Base-by-base conservation (phyloP, 2,888 invertebrate genomes). In the Charanyca ferruginea region DNA sequence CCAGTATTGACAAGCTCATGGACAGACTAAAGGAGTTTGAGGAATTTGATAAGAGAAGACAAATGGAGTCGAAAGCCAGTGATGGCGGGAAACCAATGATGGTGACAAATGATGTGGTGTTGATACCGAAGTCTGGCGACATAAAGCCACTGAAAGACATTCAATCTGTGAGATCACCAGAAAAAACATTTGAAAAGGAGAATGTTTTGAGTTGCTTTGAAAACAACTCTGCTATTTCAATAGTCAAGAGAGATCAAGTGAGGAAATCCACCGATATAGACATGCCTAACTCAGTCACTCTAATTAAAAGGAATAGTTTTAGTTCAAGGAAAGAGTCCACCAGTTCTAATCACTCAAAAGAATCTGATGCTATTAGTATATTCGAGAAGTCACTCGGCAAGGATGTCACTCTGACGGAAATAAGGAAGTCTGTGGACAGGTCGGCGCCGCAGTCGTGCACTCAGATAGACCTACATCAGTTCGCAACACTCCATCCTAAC, bases 201-300 rank as follows among this genome's bases (percentile, higher is more conserved):
- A 95, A 94, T 82, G 90, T 96, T 22, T 83, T 96, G 38, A 95
- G 95, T 79, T 95, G 95, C 78, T 95, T 96, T 76, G 96, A 96
- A 85, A 96, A 95, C 73, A 96, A 96, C 83, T 94, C 95, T 1
- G 95, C 95, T 35, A 95, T 96, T 79, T 96, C 96, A 61, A 95
- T 96, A 83, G 92, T 95, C 11, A 95, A 96, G 77, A 90, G 95
- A 78, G 96, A 96, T 83, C 94, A 94, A 75, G 92, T 91, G 5
- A 90, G 96, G 59, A 93, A 91, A 72, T 96, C 96, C 16, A 85
- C 95, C 49, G 96, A 96, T 62, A 87, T 95, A n/a, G 96, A 96
- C 65, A 84, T 93, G 44, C 93, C 95, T 18, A 94, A 95, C 78
- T 94, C 95, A 42, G 93, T 96, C 7, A 96, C 96, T 32, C 85